Percentiles rank a stretch among this genome's conserved stretches.
Conservation (phyloP, 2,797 vertebrate genomes). For the Coranthus polyacanthus region DNA sequence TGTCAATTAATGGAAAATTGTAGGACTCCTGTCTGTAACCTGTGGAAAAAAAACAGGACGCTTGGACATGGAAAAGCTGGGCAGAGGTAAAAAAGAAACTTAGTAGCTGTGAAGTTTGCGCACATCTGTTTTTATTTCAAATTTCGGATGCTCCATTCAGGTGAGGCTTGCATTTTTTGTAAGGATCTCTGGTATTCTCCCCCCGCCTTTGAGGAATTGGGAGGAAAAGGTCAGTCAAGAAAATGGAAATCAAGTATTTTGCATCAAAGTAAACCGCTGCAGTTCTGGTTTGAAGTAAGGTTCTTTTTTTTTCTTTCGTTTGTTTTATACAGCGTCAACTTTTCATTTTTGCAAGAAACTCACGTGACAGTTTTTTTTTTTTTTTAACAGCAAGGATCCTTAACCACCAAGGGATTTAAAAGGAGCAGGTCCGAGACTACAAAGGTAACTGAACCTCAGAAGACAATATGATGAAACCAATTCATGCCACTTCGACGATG, state of each 20-base stretch:
- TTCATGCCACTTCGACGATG: not conserved
- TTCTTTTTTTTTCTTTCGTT: too few relatives aligned
- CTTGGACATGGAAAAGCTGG: constrained; percentile 43
- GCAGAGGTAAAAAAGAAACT: constrained; percentile 34
- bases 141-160: constrained; percentile 31
- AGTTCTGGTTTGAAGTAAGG: constrained; percentile 58
- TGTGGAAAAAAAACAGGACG: constrained; percentile 64
- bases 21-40: constrained; percentile 40
- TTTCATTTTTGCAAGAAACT: not conserved
- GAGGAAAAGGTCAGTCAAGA: constrained; percentile 27
- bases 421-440: accelerated
- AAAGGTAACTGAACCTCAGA: constrained; percentile 18
- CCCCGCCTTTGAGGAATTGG: constrained; percentile 34
- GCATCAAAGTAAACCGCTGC: constrained; percentile 12
- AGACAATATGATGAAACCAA: not conserved
- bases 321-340: not conserved
- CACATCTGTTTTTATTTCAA: not conserved
- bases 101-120: not conserved
- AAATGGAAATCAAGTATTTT: constrained; percentile 67
- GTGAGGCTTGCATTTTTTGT: constrained; percentile 47
- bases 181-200: constrained; percentile 20
- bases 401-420: constrained; percentile 25
- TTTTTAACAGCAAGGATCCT: constrained; percentile 12
- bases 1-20: too few relatives aligned
- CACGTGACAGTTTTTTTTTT: too few relatives aligned